Conservation (phyloP, 2,113 vertebrate genomes). For the Bambusicola thoracicus region DNA sequence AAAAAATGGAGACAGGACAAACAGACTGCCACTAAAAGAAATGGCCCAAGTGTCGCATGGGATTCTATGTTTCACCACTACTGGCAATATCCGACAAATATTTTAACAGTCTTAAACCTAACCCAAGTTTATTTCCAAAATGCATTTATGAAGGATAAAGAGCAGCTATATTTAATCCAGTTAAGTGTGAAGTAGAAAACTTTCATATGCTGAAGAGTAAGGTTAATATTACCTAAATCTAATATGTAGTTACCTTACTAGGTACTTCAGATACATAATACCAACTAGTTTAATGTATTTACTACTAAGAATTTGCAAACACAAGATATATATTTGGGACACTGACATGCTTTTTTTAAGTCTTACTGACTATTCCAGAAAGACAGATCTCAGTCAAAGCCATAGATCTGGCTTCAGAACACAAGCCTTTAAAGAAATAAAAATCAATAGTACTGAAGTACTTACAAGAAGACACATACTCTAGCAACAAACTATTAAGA, state of each 20-base stretch:
- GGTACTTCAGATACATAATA: neutral
- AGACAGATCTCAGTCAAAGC: neutral
- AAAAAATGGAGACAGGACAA: neutral
- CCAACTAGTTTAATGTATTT: neutral
- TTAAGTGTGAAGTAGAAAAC: neutral
- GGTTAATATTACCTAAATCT: neutral
- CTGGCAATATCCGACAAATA: neutral
- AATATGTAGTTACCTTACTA: neutral
- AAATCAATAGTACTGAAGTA: neutral
- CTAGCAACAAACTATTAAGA: neutral
- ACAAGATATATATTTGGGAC: neutral
- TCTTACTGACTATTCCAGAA: neutral
- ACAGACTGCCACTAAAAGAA: neutral
- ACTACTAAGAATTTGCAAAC: neutral
- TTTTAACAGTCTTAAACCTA: neutral
- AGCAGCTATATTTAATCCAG: neutral
- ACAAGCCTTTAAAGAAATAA: constrained; percentile 18
- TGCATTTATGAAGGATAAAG: neutral
- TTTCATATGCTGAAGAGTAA: neutral
- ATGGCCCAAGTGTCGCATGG: neutral
- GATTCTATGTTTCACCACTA: neutral
- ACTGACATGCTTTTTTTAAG: neutral
- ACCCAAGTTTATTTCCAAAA: neutral
- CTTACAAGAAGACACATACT: neutral
- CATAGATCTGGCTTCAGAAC: constrained; percentile 11